Evolutionary conservation across 92 coral and sea anemone genomes (phyloP).

Genomic region (Actinernus sp.): DNA sequence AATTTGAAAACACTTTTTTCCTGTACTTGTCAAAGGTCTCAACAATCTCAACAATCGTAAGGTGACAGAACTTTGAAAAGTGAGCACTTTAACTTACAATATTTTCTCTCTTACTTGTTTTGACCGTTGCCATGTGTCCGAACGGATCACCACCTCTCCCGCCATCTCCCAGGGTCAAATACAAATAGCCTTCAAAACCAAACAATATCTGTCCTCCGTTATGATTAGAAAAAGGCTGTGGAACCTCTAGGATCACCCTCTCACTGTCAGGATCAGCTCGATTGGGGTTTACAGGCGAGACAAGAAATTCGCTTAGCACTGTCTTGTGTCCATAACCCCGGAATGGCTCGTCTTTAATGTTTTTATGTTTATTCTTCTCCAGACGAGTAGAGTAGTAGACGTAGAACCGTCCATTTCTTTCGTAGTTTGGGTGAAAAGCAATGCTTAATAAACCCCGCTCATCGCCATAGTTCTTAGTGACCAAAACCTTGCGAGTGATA

Average conservation of each 20-base stretch:
- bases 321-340: conserved; percentile 52
- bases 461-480: conserved; percentile 68
- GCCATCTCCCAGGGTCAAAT: conserved; percentile 89
- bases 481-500: conserved; percentile 67
- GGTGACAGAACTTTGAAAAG: too few relatives aligned
- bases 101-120: conserved; percentile 60
- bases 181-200: conserved; percentile 76
- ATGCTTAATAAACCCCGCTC: conserved; percentile 90
- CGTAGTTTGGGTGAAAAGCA: conserved; percentile 85
- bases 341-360: not conserved
- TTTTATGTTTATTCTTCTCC: conserved; percentile 6
- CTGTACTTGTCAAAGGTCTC: too few relatives aligned
- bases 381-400: conserved; percentile 78
- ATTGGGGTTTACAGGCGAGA: conserved; percentile 64
- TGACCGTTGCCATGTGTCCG: conserved; percentile 88
- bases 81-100: not conserved
- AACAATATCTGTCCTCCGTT: conserved; percentile 90
- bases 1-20: too few relatives aligned
- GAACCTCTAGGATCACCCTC: conserved; percentile 62
- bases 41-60: too few relatives aligned
- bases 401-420: conserved; percentile 73
- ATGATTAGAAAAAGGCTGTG: conserved; percentile 85
- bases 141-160: conserved; percentile 93
- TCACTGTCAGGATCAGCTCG: conserved; percentile 68
- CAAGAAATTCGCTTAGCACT: conserved; percentile 85